Conservation (phyloP, 2,888 invertebrate species). For the Amphiduros pacificus region DNA sequence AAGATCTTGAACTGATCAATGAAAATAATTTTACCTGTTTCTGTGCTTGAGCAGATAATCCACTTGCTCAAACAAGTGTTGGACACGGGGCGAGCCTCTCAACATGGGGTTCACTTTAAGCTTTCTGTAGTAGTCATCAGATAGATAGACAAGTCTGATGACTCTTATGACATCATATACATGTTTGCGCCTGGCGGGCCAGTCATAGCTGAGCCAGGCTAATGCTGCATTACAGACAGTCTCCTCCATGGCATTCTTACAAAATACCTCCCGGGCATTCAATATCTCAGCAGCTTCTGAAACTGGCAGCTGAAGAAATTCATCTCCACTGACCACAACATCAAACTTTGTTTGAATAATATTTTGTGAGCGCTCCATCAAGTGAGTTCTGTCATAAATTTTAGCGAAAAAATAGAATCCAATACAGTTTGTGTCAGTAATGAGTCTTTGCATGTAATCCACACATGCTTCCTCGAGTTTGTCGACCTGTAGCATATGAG, state of each 20-base stretch:
- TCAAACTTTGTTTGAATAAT: neutral
- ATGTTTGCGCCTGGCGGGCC: conserved; percentile 1
- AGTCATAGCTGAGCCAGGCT: neutral
- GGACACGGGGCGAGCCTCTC: neutral
- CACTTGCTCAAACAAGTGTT: neutral
- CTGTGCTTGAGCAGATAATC: neutral
- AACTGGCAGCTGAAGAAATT: neutral
- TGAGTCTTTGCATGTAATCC: neutral
- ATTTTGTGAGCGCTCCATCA: neutral
- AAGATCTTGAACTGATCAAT: too few species aligned
- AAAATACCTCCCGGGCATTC: neutral
- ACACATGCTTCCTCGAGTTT: neutral
- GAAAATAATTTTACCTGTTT: neutral
- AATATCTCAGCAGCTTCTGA: neutral
- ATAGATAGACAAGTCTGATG: neutral
- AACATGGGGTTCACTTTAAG: neutral
- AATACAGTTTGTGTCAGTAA: neutral
- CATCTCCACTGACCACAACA: neutral
- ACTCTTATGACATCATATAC: neutral
- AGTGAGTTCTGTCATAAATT: neutral
- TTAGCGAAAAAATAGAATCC: neutral
- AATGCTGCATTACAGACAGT: neutral
- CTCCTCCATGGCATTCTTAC: neutral
- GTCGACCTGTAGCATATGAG: neutral
- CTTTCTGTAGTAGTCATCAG: neutral